phyloP scores from a whole-genome alignment of 2,888 invertebrate species.

The Nomada lathburiana region DNA sequence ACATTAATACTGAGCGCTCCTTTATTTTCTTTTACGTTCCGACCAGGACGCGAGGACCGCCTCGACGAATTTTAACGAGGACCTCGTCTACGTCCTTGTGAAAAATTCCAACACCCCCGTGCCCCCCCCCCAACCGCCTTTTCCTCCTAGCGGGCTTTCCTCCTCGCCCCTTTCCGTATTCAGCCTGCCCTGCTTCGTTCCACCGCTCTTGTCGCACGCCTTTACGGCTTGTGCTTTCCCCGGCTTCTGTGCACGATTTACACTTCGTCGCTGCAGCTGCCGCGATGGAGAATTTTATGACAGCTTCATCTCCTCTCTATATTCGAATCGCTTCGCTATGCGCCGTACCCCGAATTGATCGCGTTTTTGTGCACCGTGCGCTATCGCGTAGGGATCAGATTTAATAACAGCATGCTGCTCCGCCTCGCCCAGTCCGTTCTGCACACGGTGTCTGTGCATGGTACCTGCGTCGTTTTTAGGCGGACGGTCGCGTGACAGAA shows the following conservation, averaged over 20 bases:
- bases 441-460: too few species aligned
- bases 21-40: slow-evolving; percentile 72
- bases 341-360: slow-evolving; percentile 62
- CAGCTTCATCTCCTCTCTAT: slow-evolving; percentile 61
- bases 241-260: slow-evolving; percentile 68
- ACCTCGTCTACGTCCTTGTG: slow-evolving; percentile 53
- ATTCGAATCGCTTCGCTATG: slow-evolving; percentile 56
- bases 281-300: slow-evolving; percentile 67
- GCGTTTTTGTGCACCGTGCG: slow-evolving; percentile 58
- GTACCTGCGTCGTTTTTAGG: too few species aligned
- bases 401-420: too few species aligned
- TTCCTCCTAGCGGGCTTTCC: background rate
- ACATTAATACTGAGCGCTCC: slow-evolving; percentile 73
- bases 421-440: too few species aligned
- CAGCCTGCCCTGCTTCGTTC: background rate
- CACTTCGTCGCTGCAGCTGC: slow-evolving; percentile 56
- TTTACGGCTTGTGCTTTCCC: slow-evolving; percentile 50
- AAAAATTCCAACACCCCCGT: slow-evolving; percentile 54
- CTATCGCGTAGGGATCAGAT: slow-evolving; percentile 45
- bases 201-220: slow-evolving; percentile 24
- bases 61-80: slow-evolving; percentile 75
- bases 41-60: slow-evolving; percentile 57
- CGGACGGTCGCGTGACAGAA: too few species aligned
- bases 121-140: background rate
- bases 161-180: background rate